These are phyloP conservation scores for Astyanax mexicanus DNA, from an alignment of 2,797 vertebrate genomes.

Conservation along the genomic window DNA sequence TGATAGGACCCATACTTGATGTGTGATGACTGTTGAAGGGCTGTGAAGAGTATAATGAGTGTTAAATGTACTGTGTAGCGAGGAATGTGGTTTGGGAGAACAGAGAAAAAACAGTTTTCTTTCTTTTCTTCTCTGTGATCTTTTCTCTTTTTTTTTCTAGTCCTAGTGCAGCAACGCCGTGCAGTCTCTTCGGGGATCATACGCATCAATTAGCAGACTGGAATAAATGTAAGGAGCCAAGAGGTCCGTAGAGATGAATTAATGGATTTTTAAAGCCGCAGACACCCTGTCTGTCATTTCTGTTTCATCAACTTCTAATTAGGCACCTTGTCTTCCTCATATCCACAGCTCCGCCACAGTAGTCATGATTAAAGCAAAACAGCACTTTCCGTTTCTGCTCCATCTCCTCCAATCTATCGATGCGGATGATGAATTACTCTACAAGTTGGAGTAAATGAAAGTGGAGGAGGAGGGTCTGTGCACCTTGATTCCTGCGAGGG, in stretches of 20 bases:
- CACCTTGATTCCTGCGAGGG: background rate
- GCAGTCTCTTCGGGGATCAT: background rate
- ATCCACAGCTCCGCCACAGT: background rate
- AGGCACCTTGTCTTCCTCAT: constrained; percentile 13
- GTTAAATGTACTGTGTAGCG: constrained; percentile 18
- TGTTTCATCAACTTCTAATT: constrained; percentile 45
- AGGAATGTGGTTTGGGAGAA: background rate
- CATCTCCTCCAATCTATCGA: constrained; percentile 13
- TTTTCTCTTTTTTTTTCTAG: background rate
- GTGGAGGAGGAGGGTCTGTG: constrained; percentile 8
- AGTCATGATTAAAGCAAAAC: constrained; percentile 30
- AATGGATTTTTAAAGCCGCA: constrained; percentile 4
- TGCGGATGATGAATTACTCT: constrained; percentile 3
- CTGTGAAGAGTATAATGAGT: background rate
- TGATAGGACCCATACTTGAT: background rate
- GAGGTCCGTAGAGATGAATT: constrained; percentile 5
- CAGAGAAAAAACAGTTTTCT: background rate
- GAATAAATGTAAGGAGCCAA: background rate
- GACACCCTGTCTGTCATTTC: constrained; percentile 38
- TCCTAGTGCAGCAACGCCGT: background rate
- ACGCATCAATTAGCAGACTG: constrained; percentile 9
- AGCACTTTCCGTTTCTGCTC: constrained; percentile 27
- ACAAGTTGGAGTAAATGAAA: constrained; percentile 17
- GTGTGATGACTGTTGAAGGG: too few relatives aligned
- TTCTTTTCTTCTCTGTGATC: too few relatives aligned